phyloP scores from a whole-genome alignment of 2,113 vertebrate species.

The Phylloscopus whistleri region DNA sequence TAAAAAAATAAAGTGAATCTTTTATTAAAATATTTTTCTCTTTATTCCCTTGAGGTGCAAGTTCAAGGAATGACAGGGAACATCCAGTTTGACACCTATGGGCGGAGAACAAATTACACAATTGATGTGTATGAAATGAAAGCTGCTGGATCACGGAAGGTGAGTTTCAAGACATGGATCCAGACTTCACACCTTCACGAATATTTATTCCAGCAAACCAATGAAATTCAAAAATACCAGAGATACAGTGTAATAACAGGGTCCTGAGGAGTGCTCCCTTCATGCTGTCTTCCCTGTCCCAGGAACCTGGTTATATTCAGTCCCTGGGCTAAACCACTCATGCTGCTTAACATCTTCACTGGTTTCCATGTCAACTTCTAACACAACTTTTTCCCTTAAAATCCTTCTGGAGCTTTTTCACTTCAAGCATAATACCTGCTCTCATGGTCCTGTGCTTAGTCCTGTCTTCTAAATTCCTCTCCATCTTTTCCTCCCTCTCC shows the following conservation, averaged over 20 bases:
- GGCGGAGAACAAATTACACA: constrained; percentile 96
- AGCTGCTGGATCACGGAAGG: constrained; percentile 89
- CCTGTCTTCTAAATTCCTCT: background rate
- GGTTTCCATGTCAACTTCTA: background rate
- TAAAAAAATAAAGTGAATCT: background rate
- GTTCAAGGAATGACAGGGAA: constrained; percentile 98
- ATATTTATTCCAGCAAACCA: background rate
- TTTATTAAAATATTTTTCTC: constrained; percentile 15
- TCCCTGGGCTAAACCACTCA: background rate
- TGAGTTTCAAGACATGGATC: constrained; percentile 66
- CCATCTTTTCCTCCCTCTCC: background rate
- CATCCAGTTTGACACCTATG: constrained; percentile 98
- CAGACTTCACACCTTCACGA: background rate
- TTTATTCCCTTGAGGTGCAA: constrained; percentile 83
- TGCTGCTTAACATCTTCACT: background rate
- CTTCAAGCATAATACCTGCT: background rate
- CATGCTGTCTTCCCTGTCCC: background rate
- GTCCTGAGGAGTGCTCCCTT: background rate
- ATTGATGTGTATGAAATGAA: constrained; percentile 98
- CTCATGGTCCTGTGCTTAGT: background rate
- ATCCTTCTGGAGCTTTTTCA: background rate
- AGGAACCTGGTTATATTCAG: background rate
- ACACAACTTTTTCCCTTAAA: background rate
- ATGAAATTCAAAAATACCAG: background rate
- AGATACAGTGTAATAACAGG: background rate